Base-by-base conservation (phyloP, 2,113 vertebrate genomes). In the Psettodes erumei region DNA sequence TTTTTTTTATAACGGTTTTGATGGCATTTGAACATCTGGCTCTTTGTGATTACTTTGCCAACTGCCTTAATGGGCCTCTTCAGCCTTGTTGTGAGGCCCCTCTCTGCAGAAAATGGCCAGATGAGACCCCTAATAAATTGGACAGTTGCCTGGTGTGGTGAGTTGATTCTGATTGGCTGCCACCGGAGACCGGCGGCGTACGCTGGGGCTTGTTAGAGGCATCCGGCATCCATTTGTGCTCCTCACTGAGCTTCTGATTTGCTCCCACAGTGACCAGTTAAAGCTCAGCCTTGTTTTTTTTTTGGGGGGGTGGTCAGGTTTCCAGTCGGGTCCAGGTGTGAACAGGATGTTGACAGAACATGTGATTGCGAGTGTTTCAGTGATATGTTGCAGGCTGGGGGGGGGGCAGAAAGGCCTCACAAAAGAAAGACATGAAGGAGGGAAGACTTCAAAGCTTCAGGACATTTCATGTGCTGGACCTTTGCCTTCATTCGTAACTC, bases 261-360 rank as follows among this genome's bases (percentile, higher is more conserved):
- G 54, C 72, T 88, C 88, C 84, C 88, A 67, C 23, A 8, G 79
- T 80, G 83, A 45, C 86, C 88, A 84, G 82, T 83, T 88, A 85
- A 53, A 70, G 69, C 69, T 70, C 50, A 32, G 33, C 23, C 59
- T 28, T 71, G 19, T 9, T 2, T 33, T 70, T 65, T 30, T 16
- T 70, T 65, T 40, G 28, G 0, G 45, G 55, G 48, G 16, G 30
- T 72, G 59, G 3, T 84, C 68, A 45, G 64, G 43, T 66, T 71
- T 71, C 38, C 50, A 13, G 37, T 32, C 53, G 19, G 23, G 58
- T 72, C 48, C 77, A 77, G 68, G 76, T 89, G 80, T 30, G 47
- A 81, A 42, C 9, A 6, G 38, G 51, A 61, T 19, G 45, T 30
- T 8, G 40, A 48, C 48, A 21, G 53, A 73, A 82, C 77, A 66